Evolutionary conservation across 2,888 invertebrate species (phyloP).

Genomic region (Ceramica pisi): DNA sequence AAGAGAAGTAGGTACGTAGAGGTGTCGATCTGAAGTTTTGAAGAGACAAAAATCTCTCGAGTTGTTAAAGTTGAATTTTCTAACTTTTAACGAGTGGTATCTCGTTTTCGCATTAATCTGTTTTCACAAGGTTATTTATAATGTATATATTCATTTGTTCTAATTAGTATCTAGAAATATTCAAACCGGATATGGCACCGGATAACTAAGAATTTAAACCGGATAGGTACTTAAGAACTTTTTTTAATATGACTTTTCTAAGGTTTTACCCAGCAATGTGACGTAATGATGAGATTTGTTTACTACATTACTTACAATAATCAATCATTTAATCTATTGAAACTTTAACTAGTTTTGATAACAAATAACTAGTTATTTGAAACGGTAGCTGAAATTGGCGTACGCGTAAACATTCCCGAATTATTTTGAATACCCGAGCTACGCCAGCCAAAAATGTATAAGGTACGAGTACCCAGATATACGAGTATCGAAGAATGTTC

Average conservation of each 20-base stretch:
- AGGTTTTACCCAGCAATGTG: not conserved
- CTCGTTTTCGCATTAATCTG: too few species aligned
- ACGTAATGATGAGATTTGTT: not conserved
- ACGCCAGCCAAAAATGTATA: constrained; percentile 12
- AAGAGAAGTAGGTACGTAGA: too few species aligned
- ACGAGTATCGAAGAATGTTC: not conserved
- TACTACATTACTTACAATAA: not conserved
- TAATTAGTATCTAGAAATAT: too few species aligned
- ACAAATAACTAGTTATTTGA: constrained; percentile 9
- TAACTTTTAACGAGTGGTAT: too few species aligned
- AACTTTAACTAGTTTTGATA: constrained; percentile 1
- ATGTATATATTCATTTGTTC: too few species aligned
- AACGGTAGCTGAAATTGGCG: constrained; percentile 4
- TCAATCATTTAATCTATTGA: not conserved
- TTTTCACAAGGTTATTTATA: too few species aligned
- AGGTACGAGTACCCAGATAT: constrained; percentile 7
- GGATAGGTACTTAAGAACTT: too few species aligned
- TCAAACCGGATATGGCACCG: too few species aligned
- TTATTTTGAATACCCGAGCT: constrained; percentile 30
- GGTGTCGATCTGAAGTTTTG: too few species aligned
- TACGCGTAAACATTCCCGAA: constrained; percentile 1
- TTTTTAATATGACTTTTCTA: not conserved
- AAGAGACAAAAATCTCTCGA: too few species aligned
- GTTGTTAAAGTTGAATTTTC: too few species aligned
- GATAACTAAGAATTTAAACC: too few species aligned